Evolutionary conservation across 1,140 invertebrate genomes (phyloP).

Genomic region (Varroa destructor): DNA sequence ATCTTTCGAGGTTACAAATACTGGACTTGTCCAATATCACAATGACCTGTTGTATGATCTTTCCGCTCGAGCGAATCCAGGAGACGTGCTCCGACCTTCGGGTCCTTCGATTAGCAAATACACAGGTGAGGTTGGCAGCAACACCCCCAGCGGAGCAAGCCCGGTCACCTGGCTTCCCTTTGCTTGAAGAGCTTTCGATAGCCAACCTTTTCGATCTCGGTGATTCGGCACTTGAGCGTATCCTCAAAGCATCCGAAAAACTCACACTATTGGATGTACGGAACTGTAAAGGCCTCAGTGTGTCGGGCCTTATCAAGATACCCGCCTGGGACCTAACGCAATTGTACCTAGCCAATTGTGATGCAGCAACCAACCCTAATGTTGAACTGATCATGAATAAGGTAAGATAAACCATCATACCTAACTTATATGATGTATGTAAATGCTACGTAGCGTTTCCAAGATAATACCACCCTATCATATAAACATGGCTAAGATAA

Average conservation of each 20-base stretch:
- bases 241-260: constrained; percentile 59
- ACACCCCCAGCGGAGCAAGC: constrained; percentile 58
- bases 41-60: constrained; percentile 49
- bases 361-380: constrained; percentile 54
- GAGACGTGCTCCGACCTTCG: constrained; percentile 60
- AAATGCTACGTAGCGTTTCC: too few species aligned
- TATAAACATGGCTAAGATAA: too few species aligned
- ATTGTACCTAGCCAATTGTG: constrained; percentile 61
- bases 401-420: constrained; percentile 28
- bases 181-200: constrained; percentile 62
- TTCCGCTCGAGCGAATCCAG: constrained; percentile 62
- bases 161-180: constrained; percentile 59
- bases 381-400: constrained; percentile 65
- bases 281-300: constrained; percentile 58
- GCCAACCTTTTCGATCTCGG: constrained; percentile 40
- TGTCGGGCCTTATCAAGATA: constrained; percentile 59
- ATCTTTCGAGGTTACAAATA: constrained; percentile 52
- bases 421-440: too few species aligned
- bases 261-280: constrained; percentile 60
- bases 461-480: too few species aligned
- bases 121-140: constrained; percentile 54
- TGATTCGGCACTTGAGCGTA: constrained; percentile 39
- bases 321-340: constrained; percentile 70
- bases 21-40: constrained; percentile 67
- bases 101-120: constrained; percentile 62